Evolutionary conservation across 2,797 vertebrate genomes (phyloP).

Genomic region (Pseudochromis fuscus): DNA sequence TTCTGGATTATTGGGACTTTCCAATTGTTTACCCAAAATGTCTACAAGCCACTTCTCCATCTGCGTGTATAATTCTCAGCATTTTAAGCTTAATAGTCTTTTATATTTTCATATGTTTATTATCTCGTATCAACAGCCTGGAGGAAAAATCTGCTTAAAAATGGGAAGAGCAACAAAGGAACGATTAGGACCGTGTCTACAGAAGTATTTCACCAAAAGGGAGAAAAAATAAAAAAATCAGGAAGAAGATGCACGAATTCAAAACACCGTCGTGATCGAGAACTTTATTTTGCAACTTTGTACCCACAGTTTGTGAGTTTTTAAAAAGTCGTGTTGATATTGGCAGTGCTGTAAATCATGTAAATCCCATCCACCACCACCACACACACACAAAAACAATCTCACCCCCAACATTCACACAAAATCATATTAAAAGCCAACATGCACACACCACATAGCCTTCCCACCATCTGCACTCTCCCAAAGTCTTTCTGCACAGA

Average conservation of each 20-base stretch:
- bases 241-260: conserved; percentile 34
- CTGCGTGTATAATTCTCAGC: conserved; percentile 57
- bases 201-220: conserved; percentile 43
- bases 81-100: conserved; percentile 69
- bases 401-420: background rate
- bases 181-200: conserved; percentile 60
- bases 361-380: conserved; percentile 10
- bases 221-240: background rate
- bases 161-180: conserved; percentile 61
- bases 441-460: conserved; percentile 24
- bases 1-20: conserved; percentile 66
- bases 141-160: conserved; percentile 58
- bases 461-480: conserved; percentile 12
- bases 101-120: conserved; percentile 72
- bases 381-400: conserved; percentile 3
- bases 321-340: conserved; percentile 16
- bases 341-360: conserved; percentile 16
- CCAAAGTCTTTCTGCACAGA: conserved; percentile 25
- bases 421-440: background rate
- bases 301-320: conserved; percentile 30
- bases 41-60: conserved; percentile 65
- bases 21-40: conserved; percentile 66
- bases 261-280: conserved; percentile 42
- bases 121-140: conserved; percentile 73
- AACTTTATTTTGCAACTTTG: conserved; percentile 37